Evolutionary conservation across 2,888 invertebrate species (phyloP).

Genomic region (Laspeyria flexula): DNA sequence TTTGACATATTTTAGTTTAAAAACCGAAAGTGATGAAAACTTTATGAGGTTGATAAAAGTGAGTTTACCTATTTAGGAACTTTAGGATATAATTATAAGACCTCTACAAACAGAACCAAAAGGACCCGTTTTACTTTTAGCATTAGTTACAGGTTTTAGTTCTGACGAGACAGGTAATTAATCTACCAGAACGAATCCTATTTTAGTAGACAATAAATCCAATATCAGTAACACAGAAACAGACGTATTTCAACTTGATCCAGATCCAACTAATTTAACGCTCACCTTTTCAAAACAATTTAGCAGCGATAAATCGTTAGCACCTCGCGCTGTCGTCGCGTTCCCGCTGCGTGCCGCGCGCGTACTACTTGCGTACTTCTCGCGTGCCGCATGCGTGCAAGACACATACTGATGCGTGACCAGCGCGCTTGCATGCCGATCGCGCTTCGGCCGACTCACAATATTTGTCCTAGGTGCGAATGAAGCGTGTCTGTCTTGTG

Average conservation of each 20-base stretch:
- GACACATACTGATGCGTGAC: conserved; percentile 34
- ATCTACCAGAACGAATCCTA: conserved; percentile 2
- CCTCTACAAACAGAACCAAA: no score
- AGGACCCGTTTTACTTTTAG: no score
- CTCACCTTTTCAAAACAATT: conserved; percentile 76
- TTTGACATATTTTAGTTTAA: no score
- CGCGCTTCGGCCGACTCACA: conserved; percentile 35
- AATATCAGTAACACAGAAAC: conserved; percentile 29
- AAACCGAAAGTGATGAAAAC: no score
- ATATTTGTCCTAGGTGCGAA: conserved; percentile 61
- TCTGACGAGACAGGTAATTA: no score
- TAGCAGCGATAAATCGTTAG: conserved; percentile 68
- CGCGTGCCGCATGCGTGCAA: conserved; percentile 16
- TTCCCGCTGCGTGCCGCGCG: conserved; percentile 36
- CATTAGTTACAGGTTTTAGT: no score
- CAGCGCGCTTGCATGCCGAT: conserved; percentile 38
- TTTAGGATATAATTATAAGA: no score
- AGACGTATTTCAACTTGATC: conserved; percentile 41
- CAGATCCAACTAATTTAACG: conserved; percentile 53
- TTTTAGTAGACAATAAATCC: conserved; percentile 14
- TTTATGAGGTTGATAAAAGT: no score
- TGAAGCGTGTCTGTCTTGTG: conserved; percentile 65
- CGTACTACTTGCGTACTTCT: conserved; percentile 46
- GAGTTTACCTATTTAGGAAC: no score
- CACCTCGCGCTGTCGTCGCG: conserved; percentile 65